Conservation (phyloP, 2,797 vertebrate genomes). For the Danio choprae region DNA sequence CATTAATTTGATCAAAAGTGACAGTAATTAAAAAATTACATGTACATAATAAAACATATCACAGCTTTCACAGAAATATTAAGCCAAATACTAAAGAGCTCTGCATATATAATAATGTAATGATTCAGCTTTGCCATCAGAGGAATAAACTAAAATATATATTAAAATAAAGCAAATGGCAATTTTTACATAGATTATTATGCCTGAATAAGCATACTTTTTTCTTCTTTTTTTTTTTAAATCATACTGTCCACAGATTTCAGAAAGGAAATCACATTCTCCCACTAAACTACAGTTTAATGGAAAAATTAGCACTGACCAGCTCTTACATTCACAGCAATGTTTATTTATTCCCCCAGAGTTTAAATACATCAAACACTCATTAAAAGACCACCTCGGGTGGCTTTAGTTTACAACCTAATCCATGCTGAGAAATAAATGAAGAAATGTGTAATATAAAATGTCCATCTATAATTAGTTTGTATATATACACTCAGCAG, state of each 20-base stretch:
- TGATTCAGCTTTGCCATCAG: too few relatives aligned
- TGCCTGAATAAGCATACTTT: neutral
- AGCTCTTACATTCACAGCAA: neutral
- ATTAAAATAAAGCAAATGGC: too few relatives aligned
- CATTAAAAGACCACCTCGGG: constrained; percentile 21
- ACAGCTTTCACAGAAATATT: neutral
- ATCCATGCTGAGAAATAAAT: constrained; percentile 17
- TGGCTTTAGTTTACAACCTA: neutral
- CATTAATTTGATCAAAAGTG: too few relatives aligned
- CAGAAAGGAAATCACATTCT: neutral
- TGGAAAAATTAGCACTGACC: constrained; percentile 5
- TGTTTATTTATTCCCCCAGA: constrained; percentile 27
- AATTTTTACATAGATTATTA: too few relatives aligned
- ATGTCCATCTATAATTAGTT: neutral
- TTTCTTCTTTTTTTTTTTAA: too few relatives aligned
- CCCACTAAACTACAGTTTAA: neutral
- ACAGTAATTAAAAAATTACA: too few relatives aligned
- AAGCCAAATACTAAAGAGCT: too few relatives aligned
- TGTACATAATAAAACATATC: neutral
- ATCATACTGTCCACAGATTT: too few relatives aligned
- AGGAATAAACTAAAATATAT: too few relatives aligned
- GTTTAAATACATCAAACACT: constrained; percentile 17
- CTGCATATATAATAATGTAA: too few relatives aligned
- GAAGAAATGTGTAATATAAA: neutral
- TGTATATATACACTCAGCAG: neutral